Base-by-base conservation (phyloP, 2,888 invertebrate species). In the Noctua comes region DNA sequence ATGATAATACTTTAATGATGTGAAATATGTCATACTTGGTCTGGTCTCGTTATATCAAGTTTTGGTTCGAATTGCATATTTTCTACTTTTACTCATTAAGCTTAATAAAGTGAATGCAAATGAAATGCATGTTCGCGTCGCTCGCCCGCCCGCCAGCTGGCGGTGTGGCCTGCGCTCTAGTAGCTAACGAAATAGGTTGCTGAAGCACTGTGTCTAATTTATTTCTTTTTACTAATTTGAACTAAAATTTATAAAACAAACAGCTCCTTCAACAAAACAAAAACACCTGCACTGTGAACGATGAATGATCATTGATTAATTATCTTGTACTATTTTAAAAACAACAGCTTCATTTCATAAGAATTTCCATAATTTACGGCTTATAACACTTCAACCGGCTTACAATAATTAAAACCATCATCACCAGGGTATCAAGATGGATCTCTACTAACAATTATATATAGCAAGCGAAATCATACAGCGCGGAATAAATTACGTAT, bases 351-450 rank as follows among this genome's bases (percentile, higher is more conserved):
- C 16, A 1, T 36, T 36, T n/a, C 51, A 36, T 18, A 36, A 69
- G 16, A 24, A 62, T 40, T 68, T 79, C 36, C 40, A 66, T 84
- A 72, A 72, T 68, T 72, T 72, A 48, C 1, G 40, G 16, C 31
- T 57, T 70, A 48, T 68, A 79, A 48, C 31, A 68, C 36, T 18
- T 46, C n/a, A 72, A 54, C 21, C 27, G 36, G 40, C 43, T 68
- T 59, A 73, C 46, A 64, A 68, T 73, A 86, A 79, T 36, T 84
- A 84, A 84, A 84, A 73, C 68, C 31, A 76, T 86, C 87, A 78
- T 80, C 87, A 69, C 78, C 13, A 40, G 24, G 7, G 62, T 80
- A 86, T 80, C 71, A 76, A 73, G 64, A 73, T 57, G 68, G 31
- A 86, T 86, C 84, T 84, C 68, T 64, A 48, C 54, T 51, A 84